Conservation (phyloP, 53 echinoderm and acorn worm genomes). For the Holothuria scabra region DNA sequence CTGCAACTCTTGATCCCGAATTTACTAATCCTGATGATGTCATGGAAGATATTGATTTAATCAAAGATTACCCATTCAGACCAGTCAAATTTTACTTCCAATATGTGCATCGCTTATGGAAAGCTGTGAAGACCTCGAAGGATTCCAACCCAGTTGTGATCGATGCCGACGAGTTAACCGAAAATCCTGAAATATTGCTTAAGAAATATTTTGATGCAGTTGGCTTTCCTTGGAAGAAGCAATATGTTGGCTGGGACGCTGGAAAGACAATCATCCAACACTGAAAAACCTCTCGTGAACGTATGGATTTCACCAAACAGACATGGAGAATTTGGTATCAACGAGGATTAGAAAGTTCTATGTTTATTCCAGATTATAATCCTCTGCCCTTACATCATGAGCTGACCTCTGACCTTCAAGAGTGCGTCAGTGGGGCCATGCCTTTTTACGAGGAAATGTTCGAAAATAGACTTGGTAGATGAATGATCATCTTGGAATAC, state of each 20-base stretch:
- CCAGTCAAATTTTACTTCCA: not conserved
- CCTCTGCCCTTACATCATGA: too few relatives aligned
- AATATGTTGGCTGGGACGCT: not conserved
- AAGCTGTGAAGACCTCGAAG: conserved; percentile 1
- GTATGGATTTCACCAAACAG: too few relatives aligned
- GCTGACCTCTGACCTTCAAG: too few relatives aligned
- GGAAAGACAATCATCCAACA: not conserved
- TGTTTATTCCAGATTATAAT: too few relatives aligned
- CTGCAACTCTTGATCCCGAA: not conserved
- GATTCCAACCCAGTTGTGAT: not conserved
- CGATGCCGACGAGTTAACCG: not conserved
- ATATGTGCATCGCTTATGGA: conserved; percentile 12
- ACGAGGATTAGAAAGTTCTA: too few relatives aligned
- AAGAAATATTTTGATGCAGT: not conserved
- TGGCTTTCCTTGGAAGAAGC: conserved; percentile 22
- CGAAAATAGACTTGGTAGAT: too few relatives aligned
- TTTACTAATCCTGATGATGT: not conserved
- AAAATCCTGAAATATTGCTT: not conserved
- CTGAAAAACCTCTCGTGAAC: too few relatives aligned
- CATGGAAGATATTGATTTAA: not conserved
- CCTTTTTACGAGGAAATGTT: too few relatives aligned
- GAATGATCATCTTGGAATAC: too few relatives aligned
- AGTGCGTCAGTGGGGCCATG: too few relatives aligned
- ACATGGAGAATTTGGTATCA: too few relatives aligned
- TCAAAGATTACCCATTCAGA: not conserved